Evolutionary conservation across 2,113 vertebrate species (phyloP).

Genomic region (Octodon degus): DNA sequence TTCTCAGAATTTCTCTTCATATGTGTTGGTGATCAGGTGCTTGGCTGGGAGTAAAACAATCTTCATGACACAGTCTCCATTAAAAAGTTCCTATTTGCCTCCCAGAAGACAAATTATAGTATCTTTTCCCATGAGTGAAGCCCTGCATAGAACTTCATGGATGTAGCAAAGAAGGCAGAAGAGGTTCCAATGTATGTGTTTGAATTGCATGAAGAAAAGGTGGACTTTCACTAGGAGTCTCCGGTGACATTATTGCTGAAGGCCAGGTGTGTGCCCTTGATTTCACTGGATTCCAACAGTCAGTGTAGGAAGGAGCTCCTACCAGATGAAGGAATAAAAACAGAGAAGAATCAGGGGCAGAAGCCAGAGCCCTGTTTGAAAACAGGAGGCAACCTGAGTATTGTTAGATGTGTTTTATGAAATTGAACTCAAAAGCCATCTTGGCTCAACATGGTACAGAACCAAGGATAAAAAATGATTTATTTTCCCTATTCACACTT

Average conservation of each 20-base stretch:
- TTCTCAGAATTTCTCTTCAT: not conserved
- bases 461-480: not conserved
- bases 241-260: not conserved
- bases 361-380: not conserved
- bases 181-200: not conserved
- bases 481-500: not conserved
- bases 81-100: not conserved
- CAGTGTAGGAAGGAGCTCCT: not conserved
- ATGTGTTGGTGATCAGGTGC: not conserved
- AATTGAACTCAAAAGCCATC: not conserved
- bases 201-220: constrained; percentile 1
- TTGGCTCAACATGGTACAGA: not conserved
- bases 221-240: not conserved
- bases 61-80: not conserved
- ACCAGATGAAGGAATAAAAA: not conserved
- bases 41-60: not conserved
- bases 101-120: not conserved
- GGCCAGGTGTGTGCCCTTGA: not conserved
- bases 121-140: not conserved
- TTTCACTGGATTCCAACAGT: not conserved
- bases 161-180: not conserved
- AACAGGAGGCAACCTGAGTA: not conserved
- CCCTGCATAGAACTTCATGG: not conserved
- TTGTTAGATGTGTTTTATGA: not conserved
- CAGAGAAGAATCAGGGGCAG: not conserved